Base-by-base conservation (phyloP, 1,140 invertebrate genomes). In the Achatina immaculata region DNA sequence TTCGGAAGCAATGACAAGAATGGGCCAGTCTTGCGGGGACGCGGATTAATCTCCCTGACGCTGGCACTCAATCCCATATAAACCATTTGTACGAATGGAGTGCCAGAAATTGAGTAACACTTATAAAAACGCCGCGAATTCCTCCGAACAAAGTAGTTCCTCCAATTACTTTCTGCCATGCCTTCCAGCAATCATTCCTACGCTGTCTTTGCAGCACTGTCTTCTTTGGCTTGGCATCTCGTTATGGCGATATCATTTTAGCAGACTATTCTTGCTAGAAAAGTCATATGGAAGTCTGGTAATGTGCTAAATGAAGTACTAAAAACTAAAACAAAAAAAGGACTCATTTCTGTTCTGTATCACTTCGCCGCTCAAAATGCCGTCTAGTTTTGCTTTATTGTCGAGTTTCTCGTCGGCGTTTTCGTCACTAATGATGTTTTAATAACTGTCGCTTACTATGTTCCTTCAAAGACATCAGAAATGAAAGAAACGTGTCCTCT, bases 31-130 rank as follows among this genome's bases (percentile, higher is more conserved):
- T 34, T 2, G 31, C 1, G 31, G 4, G 28, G 71, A 73, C 19
- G n/a, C 7, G 43, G 48, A 73, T 73, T 73, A 73, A 73, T 73
- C 71, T 73, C 43, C 42, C 58, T 11, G 28, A n/a, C 71, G 16
- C 42, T 42, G 9, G 21, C 43, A 45, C 71, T 45, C 28, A 43
- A 73, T 73, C 43, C 71, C 9, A 34, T 45, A 43, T 73, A 43
- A 43, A 73, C 71, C 40, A 45, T 73, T 43, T 45, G 43, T 43
- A 48, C 4, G 24, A 48, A 11, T 45, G 16, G 31, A 45, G 71
- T 43, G 40, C 38, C 1, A 43, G 40, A 73, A 73, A 73, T 73
- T 43, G 43, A 73, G 71, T 45, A 73, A 73, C 71, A 73, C 71
- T 73, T 73, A 73, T 73, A 51, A 73, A 62, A 62, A 62, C 28